Conservation (phyloP, 2,113 vertebrate species). For the Corythoichthys intestinalis region DNA sequence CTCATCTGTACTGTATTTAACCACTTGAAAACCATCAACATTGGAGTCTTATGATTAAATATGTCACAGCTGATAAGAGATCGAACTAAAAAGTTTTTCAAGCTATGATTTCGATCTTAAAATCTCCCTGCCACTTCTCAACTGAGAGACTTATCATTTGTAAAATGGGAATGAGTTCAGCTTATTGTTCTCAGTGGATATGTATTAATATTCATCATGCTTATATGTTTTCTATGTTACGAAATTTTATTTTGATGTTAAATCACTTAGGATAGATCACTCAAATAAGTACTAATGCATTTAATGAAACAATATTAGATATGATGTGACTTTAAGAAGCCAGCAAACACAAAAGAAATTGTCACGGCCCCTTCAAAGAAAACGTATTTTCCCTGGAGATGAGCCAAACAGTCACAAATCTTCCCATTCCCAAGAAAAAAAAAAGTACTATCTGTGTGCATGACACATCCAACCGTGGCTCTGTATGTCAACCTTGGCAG, state of each 20-base stretch:
- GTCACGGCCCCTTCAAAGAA: conserved; percentile 44
- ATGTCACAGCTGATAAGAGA: too few relatives aligned
- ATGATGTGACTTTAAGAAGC: not conserved
- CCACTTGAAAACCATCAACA: too few relatives aligned
- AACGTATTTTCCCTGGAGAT: conserved; percentile 51
- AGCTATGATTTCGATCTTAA: too few relatives aligned
- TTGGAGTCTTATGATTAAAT: too few relatives aligned
- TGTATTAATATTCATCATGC: too few relatives aligned
- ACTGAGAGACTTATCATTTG: too few relatives aligned
- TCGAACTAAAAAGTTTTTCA: too few relatives aligned
- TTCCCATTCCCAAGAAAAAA: conserved; percentile 25
- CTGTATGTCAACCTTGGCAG: conserved; percentile 18
- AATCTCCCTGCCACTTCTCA: too few relatives aligned
- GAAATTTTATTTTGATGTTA: not conserved
- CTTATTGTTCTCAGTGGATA: too few relatives aligned
- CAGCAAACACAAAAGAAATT: not conserved
- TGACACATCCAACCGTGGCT: conserved; percentile 36
- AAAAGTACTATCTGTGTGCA: conserved; percentile 37
- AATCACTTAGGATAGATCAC: not conserved
- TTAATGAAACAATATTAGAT: not conserved
- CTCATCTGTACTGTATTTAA: too few relatives aligned
- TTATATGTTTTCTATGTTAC: not conserved
- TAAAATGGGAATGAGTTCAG: too few relatives aligned
- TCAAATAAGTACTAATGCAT: not conserved
- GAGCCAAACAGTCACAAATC: conserved; percentile 21